Base-by-base conservation (phyloP, 2,797 vertebrate species). In the Coreius guichenoti region DNA sequence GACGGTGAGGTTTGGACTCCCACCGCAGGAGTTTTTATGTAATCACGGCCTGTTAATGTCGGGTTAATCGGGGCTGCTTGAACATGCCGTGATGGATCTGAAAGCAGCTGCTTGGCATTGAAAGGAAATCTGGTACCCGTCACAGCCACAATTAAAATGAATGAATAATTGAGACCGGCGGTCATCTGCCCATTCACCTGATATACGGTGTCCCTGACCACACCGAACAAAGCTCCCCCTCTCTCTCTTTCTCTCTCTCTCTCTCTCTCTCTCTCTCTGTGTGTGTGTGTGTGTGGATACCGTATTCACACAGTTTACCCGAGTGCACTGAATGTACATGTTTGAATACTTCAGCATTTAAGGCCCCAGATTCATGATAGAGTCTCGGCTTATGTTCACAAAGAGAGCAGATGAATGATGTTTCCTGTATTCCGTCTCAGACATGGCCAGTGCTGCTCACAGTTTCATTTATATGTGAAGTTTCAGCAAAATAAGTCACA, bases 151-250 rank as follows among this genome's bases (percentile, higher is more conserved):
- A 82, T 87, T 65, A 83, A 85, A 88, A 83, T 69, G 73, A 79
- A 86, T 88, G 85, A 90, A 89, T 90, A 88, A 90, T 90, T 89
- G 21, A 90, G 29, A 49, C 26, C 23, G 39, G 26, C 76, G 81
- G 81, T 88, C 87, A 79, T 89, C 89, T 86, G 67, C 76, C 81
- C 77, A 83, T 89, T 81, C 86, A 90, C 76, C 85, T 82, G 86
- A 81, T 85, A 69, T 39, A 74, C 45, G 11, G 51, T 81, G 82
- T 83, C 81, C 75, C 83, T 84, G 86, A 81, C 72, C 86, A 65
- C 19, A 72, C n/a, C 8, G 56, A 72, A 45, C 88, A 39, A 83
- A 69, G 47, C 78, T 54, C 65, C 12, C 86, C 63, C 73, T 58
- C 69, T 8, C 61, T 5, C n/a, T 6, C n/a, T 26, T 12, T 61